A percentile compares a stretch with the other conserved stretches of the same genome.
phyloP scores from a whole-genome alignment of 1,140 invertebrate species.

The Drosophila parvula region DNA sequence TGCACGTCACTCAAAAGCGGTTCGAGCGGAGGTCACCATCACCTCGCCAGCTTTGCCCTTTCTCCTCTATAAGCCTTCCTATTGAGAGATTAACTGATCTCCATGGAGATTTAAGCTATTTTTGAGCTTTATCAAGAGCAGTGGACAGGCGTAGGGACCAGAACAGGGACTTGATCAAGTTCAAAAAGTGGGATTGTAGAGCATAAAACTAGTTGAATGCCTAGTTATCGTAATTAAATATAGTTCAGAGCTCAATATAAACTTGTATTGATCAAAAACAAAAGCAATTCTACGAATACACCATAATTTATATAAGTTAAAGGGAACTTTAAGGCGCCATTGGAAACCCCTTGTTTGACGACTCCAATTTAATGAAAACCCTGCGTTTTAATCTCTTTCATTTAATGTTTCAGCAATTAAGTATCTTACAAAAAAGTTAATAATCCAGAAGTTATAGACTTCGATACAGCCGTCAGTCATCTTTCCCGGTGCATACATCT shows the following conservation, averaged over 20 bases:
- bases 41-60: slow-evolving; percentile 15
- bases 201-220: no score
- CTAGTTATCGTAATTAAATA: neutral
- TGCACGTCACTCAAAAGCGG: slow-evolving; percentile 63
- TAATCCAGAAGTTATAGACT: neutral
- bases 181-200: neutral
- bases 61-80: neutral
- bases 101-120: slow-evolving; percentile 8
- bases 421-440: neutral
- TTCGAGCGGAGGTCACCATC: slow-evolving; percentile 22
- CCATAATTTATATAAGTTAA: neutral
- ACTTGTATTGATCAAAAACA: neutral
- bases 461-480: neutral
- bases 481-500: neutral
- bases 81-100: neutral
- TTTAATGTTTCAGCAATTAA: neutral
- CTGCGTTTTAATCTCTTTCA: neutral
- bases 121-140: neutral
- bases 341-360: neutral
- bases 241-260: neutral
- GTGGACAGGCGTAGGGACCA: neutral
- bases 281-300: neutral
- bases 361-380: neutral
- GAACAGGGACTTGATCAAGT: neutral
- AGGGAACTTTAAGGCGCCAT: neutral